A percentile compares a stretch with the other conserved stretches of the same genome.
Evolutionary conservation across 2,888 invertebrate genomes (phyloP).

Genomic region (Ochropacha duplaris): DNA sequence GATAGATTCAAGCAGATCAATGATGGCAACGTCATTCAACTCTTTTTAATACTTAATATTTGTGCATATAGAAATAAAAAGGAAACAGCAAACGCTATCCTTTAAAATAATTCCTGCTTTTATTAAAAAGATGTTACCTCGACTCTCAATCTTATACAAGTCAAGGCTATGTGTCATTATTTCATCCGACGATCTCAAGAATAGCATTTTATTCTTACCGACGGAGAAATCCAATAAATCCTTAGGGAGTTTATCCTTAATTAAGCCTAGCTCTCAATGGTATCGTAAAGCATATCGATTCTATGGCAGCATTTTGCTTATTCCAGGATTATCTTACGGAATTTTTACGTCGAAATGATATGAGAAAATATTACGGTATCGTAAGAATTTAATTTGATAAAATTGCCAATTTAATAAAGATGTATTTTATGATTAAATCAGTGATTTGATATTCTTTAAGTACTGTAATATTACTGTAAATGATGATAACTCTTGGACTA

Average conservation of each 20-base stretch:
- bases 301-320: neutral
- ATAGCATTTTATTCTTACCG: constrained; percentile 1
- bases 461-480: neutral
- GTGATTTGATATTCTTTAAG: neutral
- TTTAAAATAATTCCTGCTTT: no score
- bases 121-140: no score
- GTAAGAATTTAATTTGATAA: neutral
- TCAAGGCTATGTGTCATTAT: constrained; percentile 3
- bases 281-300: constrained; percentile 2
- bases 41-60: no score
- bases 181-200: neutral
- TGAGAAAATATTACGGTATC: neutral
- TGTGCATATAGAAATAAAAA: no score
- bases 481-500: no score
- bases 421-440: neutral
- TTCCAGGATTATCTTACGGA: neutral
- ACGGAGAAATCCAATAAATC: constrained; percentile 5
- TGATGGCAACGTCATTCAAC: no score
- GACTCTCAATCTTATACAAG: neutral
- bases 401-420: neutral
- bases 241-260: constrained; percentile 3
- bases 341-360: neutral
- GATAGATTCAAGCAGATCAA: no score
- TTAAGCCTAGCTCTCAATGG: constrained; percentile 3
- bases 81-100: no score